phyloP scores from a whole-genome alignment of 2,113 vertebrate genomes.

The Tachycineta bicolor region DNA sequence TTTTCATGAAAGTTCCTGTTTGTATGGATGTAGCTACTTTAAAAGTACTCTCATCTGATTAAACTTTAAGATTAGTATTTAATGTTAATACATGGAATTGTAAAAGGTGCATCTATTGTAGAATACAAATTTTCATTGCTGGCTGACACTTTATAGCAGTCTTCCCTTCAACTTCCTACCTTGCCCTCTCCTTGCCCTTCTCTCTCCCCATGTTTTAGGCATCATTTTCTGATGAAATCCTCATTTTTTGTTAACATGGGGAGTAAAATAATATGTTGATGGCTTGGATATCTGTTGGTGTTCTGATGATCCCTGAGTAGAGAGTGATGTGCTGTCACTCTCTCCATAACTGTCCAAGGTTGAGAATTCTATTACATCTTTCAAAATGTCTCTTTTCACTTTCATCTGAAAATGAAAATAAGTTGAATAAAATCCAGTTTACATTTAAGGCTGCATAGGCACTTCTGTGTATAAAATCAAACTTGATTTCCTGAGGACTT shows the following conservation, averaged over 20 bases:
- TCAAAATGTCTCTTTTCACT: conserved; percentile 24
- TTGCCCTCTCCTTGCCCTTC: neutral
- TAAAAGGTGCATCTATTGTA: neutral
- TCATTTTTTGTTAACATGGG: neutral
- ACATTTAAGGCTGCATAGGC: neutral
- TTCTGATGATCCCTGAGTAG: neutral
- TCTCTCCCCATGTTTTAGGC: neutral
- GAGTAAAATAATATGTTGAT: conserved; percentile 10
- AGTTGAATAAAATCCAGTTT: conserved; percentile 33
- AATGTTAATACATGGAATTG: neutral
- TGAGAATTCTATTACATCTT: conserved; percentile 40
- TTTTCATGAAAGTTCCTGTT: neutral
- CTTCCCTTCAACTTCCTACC: neutral
- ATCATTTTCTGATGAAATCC: conserved; percentile 8
- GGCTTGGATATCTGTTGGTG: conserved; percentile 9
- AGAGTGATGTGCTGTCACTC: conserved; percentile 40
- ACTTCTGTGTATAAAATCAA: neutral
- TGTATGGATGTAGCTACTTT: neutral
- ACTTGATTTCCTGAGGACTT: conserved; percentile 7
- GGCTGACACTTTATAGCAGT: neutral
- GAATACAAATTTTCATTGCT: neutral
- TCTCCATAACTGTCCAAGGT: conserved; percentile 2
- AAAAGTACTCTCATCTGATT: neutral
- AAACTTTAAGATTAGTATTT: neutral
- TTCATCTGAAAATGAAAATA: conserved; percentile 51